Evolutionary conservation across 1,140 invertebrate genomes (phyloP).

Genomic region (Chionoecetes opilio): DNA sequence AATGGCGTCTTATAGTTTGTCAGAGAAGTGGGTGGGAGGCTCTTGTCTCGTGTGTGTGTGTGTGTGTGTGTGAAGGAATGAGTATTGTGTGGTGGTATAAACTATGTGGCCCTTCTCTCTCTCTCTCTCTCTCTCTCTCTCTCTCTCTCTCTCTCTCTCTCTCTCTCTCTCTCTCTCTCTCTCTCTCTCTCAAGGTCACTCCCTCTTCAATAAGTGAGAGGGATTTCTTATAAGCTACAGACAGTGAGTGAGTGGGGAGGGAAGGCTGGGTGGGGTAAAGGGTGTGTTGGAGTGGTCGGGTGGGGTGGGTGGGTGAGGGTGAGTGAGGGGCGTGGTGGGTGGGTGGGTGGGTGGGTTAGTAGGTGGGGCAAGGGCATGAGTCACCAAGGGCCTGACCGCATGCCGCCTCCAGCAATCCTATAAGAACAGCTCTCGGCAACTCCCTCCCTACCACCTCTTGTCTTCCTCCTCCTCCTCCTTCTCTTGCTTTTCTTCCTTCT

Average conservation of each 20-base stretch:
- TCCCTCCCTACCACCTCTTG: neutral
- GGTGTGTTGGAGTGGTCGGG: neutral
- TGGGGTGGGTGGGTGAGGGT: neutral
- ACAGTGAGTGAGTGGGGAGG: neutral
- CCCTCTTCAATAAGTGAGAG: neutral
- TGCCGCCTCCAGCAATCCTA: neutral
- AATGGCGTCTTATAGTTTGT: neutral
- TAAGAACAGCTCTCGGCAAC: neutral
- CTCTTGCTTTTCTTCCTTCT: too few relatives aligned
- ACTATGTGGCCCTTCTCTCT: neutral
- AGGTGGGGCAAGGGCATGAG: neutral
- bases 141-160: constrained; percentile 41
- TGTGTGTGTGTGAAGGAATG: neutral
- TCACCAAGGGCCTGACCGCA: neutral
- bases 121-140: constrained; percentile 40
- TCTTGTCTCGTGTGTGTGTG: neutral
- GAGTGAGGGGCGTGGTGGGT: neutral
- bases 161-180: constrained; percentile 43
- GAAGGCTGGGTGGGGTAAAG: neutral
- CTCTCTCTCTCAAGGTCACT: constrained; percentile 9
- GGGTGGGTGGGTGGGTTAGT: neutral
- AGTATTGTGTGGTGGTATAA: neutral
- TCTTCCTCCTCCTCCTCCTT: neutral
- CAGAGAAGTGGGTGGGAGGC: neutral
- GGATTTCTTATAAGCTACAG: neutral